phyloP scores from a whole-genome alignment of 2,888 invertebrate species.

The Halocaridina rubra region DNA sequence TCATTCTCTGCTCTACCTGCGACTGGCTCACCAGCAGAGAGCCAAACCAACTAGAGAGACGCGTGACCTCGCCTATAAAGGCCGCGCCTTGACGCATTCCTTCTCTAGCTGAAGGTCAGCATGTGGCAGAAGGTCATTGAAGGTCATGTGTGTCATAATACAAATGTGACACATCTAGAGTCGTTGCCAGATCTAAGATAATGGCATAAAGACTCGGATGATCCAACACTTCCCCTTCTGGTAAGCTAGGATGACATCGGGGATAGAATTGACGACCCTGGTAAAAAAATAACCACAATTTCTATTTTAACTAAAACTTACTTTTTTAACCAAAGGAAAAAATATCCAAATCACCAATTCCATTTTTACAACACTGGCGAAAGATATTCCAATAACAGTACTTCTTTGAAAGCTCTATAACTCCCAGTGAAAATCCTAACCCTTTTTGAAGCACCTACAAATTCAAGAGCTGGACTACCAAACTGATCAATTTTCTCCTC shows the following conservation, averaged over 20 bases:
- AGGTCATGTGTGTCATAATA: conserved; percentile 58
- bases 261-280: conserved; percentile 88
- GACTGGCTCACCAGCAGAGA: conserved; percentile 55
- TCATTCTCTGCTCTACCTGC: conserved; percentile 35
- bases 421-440: no score
- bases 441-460: no score
- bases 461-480: no score
- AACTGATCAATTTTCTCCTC: no score
- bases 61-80: conserved; percentile 42
- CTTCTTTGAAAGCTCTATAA: no score
- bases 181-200: conserved; percentile 84
- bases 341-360: no score
- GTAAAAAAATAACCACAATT: conserved; percentile 64
- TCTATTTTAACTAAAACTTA: no score
- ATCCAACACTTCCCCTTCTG: conserved; percentile 87
- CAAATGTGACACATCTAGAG: conserved; percentile 83
- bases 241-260: conserved; percentile 85
- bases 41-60: conserved; percentile 58
- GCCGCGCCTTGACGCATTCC: conserved; percentile 37
- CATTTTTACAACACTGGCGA: no score
- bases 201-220: conserved; percentile 83
- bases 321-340: no score
- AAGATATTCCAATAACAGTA: no score
- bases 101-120: conserved; percentile 43
- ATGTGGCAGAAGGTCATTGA: conserved; percentile 54